Evolutionary conservation across 1,140 invertebrate genomes (phyloP), one percentile per base, ranked within the genome.

Genomic region (Pinna nobilis): DNA sequence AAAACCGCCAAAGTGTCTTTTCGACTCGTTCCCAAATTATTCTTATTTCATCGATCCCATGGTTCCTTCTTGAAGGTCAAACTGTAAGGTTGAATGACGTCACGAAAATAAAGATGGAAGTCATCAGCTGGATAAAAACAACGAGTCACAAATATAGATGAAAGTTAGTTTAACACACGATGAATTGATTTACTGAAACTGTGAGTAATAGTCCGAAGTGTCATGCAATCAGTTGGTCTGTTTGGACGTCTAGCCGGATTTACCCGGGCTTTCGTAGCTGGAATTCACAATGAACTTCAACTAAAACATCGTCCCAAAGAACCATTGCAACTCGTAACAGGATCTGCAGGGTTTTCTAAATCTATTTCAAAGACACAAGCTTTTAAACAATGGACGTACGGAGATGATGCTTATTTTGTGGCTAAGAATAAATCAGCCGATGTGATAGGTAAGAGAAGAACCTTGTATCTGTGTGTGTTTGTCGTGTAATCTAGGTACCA

Each of bases 331-430:
- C 82, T 89, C 41, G 84, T 88, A 18, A 84, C 87, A 28, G 87
- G 87, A 9, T 77, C 79, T 35, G 82, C 86, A 9, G 88, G 88
- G 47, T 86, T 87, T 76, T 86, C 86, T 1, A 88, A 88, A 69
- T 81, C 82, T 18, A 64, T 84, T 18, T 70, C 79, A 64, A 75
- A 78, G 88, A 92, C 91, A 72, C 92, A 93, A 76, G 91, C 92
- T 77, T 91, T 94, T 57, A 92, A 93, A 86, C 95, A 94, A 88
- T 86, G 95, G 95, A 87, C 95, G 85, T 98, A 96, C 87, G 97
- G 97, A 63, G 97, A 99, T 88, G 97, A 98, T 91, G 96, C 97
- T 50, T 98, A 96, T 94, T 98, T 99, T 90, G 93, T 94, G 79
- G 93, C 95, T 4, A 94, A 94, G 88, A 94, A 94, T 85, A 95